Evolutionary conservation across 35 echinoderm and acorn worm species (phyloP), one percentile per base, ranked within the genome.

Genomic region (Lytechinus variegatus): DNA sequence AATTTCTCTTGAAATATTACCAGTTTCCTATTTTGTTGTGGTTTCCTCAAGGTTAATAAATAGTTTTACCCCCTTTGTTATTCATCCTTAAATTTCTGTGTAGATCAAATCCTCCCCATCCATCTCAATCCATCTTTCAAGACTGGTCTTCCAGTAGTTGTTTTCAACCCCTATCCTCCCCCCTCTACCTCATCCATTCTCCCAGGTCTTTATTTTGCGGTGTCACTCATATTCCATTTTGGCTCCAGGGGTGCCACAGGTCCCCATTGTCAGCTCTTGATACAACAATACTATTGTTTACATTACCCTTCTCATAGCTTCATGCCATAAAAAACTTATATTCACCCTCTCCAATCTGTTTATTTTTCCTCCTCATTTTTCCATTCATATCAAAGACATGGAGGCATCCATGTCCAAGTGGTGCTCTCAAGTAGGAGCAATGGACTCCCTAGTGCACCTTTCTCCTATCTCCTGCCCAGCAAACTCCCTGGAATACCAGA

Each of bases 181-280:
- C 21, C 66, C 66, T 79, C 66, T 58, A 9, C 56, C 56, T 11
- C 9, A 9, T 58, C 56, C 9, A 9, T 58, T 24, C 66, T 79
- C 66, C 21, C 66, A 79, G 66, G 66, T 79, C 66, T 16, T 44
- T 79, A 24, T 1, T 5, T n/a, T n/a, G 19, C 66, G 66, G 29
- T 57, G 92, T 93, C 92, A 93, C 92, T 93, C 92, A 93, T 93
- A 93, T 93, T 93, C 92, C 27, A 28, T 54, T 93, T 54, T 57
- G 28, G 53, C 92, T 54, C 92, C n/a, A 9, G 53, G 92, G 92
- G 53, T 57, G 53, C 28, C 88, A 44, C 28, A 52, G 29, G 29
- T n/a, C 28, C n/a, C 92, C 11, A 93, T 93, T 93, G 54, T 93
- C 53, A 54, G 27, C 52, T 57, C 54, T 93, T 57, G 52, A 27